These are phyloP conservation scores for Rhipidura dahli DNA, from an alignment of 2,113 vertebrate species.

Conservation along the genomic window DNA sequence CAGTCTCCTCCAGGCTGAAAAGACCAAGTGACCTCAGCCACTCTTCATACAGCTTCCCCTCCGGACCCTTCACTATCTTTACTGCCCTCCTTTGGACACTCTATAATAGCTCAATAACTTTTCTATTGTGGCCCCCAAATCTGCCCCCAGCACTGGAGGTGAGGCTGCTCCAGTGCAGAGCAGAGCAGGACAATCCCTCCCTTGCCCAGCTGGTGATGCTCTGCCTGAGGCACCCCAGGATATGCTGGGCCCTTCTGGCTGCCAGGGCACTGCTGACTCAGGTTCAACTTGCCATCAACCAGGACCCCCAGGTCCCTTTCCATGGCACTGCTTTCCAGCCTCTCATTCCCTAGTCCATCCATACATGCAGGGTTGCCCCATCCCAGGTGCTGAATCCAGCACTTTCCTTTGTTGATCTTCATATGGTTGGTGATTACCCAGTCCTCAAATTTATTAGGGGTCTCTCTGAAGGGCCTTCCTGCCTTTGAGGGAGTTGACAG, in stretches of 20 bases:
- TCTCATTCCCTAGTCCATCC: background rate
- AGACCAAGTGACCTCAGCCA: background rate
- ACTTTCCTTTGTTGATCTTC: background rate
- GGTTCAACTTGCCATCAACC: rapidly evolving
- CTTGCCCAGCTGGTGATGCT: rapidly evolving
- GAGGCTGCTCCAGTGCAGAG: rapidly evolving
- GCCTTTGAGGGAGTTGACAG: background rate
- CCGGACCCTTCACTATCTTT: background rate
- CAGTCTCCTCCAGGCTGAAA: background rate
- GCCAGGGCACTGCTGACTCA: background rate
- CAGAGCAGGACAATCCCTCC: background rate
- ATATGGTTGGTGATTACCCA: rapidly evolving
- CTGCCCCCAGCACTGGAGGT: rapidly evolving
- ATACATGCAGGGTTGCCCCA: background rate
- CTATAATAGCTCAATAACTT: rapidly evolving
- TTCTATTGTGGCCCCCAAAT: too few relatives aligned
- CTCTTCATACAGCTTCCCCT: background rate
- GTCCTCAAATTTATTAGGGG: background rate
- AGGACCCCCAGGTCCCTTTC: background rate
- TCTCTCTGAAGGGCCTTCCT: background rate
- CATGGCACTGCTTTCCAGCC: background rate
- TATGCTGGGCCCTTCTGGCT: rapidly evolving
- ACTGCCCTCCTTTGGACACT: background rate
- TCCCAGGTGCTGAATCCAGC: background rate
- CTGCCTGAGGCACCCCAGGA: background rate